These are phyloP conservation scores for Eunapius fragilis DNA, from an alignment of 37 sponge, comb jelly and placozoan genomes.

Conservation along the genomic window DNA sequence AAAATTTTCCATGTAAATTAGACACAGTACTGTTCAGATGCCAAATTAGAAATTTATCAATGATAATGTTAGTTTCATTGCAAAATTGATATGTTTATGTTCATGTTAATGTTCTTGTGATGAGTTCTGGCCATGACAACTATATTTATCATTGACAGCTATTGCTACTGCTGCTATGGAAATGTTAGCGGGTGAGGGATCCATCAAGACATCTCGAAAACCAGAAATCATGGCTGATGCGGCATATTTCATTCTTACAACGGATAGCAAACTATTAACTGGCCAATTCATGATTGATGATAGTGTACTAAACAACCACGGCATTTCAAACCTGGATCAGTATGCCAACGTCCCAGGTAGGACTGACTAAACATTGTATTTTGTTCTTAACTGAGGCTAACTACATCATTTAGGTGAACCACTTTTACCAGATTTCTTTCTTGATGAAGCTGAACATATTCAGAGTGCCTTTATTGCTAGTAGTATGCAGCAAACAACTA, in stretches of 20 bases:
- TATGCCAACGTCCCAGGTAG: slow-evolving; percentile 90
- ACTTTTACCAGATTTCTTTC: slow-evolving; percentile 89
- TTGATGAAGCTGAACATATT: slow-evolving; percentile 69
- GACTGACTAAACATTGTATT: not conserved
- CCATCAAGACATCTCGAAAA: slow-evolving; percentile 74
- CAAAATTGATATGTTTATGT: not conserved
- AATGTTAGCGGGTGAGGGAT: slow-evolving; percentile 86
- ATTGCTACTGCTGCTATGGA: slow-evolving; percentile 98
- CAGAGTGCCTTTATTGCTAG: not conserved
- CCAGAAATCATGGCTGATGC: slow-evolving; percentile 99
- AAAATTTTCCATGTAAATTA: no score
- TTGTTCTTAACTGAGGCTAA: not conserved
- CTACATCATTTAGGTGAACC: slow-evolving; percentile 53
- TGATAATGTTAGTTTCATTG: no score
- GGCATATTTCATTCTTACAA: slow-evolving; percentile 88
- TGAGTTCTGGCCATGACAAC: not conserved
- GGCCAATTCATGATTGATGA: slow-evolving; percentile 98
- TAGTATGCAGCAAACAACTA: not conserved
- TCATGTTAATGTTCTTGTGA: not conserved
- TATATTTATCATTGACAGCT: slow-evolving; percentile 13
- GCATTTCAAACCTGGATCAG: slow-evolving; percentile 87
- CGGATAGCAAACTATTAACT: slow-evolving; percentile 68
- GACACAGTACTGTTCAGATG: no score
- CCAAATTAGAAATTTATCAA: no score
- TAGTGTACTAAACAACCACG: slow-evolving; percentile 76